Evolutionary conservation across 2,113 vertebrate genomes (phyloP).

Genomic region (Speoplatyrhinus poulsoni): DNA sequence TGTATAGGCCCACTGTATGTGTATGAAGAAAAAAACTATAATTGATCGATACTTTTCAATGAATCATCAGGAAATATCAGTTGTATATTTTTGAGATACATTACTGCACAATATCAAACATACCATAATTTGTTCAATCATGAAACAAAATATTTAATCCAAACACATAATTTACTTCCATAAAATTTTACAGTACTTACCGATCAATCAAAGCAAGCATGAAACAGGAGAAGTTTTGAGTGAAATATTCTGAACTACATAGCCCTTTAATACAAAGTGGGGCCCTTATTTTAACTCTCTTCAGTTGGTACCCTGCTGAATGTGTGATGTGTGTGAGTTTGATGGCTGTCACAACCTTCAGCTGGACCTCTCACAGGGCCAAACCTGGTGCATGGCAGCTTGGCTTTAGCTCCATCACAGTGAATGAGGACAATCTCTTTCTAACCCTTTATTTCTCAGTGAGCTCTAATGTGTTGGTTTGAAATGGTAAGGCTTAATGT

Average conservation of each 20-base stretch:
- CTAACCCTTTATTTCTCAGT: slow-evolving; percentile 45
- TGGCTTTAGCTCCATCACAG: slow-evolving; percentile 26
- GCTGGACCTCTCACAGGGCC: slow-evolving; percentile 58
- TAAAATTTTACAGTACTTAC: neutral
- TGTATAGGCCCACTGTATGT: too few relatives aligned
- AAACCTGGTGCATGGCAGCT: slow-evolving; percentile 1
- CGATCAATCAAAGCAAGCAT: too few relatives aligned
- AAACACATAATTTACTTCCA: neutral
- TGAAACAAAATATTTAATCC: neutral
- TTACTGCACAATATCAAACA: too few relatives aligned
- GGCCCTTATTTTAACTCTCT: slow-evolving; percentile 3
- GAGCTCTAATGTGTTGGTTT: slow-evolving; percentile 43
- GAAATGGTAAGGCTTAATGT: slow-evolving; percentile 37
- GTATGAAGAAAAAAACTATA: too few relatives aligned
- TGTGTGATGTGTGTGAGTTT: slow-evolving; percentile 62
- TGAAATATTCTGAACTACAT: too few relatives aligned
- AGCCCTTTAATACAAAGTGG: too few relatives aligned
- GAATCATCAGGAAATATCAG: too few relatives aligned
- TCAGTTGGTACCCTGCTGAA: slow-evolving; percentile 13
- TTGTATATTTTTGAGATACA: too few relatives aligned
- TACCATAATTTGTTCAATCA: neutral
- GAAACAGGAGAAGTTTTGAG: too few relatives aligned
- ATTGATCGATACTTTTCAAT: too few relatives aligned
- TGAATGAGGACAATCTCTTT: slow-evolving; percentile 24
- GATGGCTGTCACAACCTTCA: slow-evolving; percentile 25